Base-by-base conservation (phyloP, 2,113 vertebrate genomes). In the Hipposideros armiger region DNA sequence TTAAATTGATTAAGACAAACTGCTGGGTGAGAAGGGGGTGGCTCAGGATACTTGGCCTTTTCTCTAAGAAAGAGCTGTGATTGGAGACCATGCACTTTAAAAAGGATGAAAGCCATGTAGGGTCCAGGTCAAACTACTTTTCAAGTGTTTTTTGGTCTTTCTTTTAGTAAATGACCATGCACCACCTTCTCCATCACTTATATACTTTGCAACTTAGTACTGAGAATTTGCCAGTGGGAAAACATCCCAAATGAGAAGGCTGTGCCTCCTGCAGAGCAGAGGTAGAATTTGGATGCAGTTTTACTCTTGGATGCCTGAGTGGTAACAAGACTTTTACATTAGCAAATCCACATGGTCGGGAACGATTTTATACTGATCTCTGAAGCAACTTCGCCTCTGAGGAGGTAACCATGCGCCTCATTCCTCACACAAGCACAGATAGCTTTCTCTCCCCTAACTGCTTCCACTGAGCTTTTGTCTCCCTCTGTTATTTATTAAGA, bases 401-500 rank as follows among this genome's bases (percentile, higher is more conserved):
- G 32, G 89, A 86, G 90, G 70, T 62, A 40, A 92, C 64, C 19
- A 8, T 56, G 58, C 15, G 50, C n/a, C 64, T 96, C 88, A 76
- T 92, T 88, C 22, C 56, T 94, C 58, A 24, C 28, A 52, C 0
- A 45, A 93, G 74, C 69, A 66, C 60, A 88, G 87, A 72, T 26
- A 92, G 52, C 64, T 80, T 84, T 74, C 52, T 92, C 47, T 76
- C 20, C 87, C 20, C 10, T 36, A 83, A 60, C 30, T 69, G 88
- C 66, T 89, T 92, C 89, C 66, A 47, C 70, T 17, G 81, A 69
- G 86, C 40, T 70, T 70, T 32, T 93, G 36, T 82, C 62, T 40
- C 16, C 56, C 50, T 62, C 85, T 87, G 74, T 81, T 83, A 76
- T 70, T 94, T 93, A 98, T 97, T 98, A 96, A 97, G 93, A 98